Conservation (phyloP, 2,797 vertebrate species). For the Alcedo quadribrachys region DNA sequence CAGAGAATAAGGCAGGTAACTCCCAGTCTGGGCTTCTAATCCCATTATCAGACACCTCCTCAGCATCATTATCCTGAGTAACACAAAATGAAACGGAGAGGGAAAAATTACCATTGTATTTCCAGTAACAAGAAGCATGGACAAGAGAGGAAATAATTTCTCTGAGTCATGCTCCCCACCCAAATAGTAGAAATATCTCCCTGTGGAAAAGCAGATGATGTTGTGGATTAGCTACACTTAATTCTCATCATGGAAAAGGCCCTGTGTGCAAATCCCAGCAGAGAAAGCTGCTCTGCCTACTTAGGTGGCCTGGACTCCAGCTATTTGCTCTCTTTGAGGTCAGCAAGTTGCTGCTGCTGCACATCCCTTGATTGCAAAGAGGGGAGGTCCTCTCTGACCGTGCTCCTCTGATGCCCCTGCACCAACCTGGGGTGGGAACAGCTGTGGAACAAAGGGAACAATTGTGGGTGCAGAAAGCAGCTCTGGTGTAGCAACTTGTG, state of each 20-base stretch:
- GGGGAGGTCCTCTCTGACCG: not conserved
- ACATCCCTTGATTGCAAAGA: not conserved
- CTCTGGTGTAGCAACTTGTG: not conserved
- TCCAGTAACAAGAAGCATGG: conserved; percentile 9
- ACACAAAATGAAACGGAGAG: not conserved
- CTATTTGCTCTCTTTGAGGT: not conserved
- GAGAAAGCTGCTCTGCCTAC: not conserved
- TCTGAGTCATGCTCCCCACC: conserved; percentile 58
- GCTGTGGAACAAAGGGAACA: not conserved
- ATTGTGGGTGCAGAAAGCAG: not conserved
- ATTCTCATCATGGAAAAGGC: not conserved
- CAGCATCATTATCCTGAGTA: conserved; percentile 36
- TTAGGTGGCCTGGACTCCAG: not conserved
- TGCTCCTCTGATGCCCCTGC: fast-evolving
- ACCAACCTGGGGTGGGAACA: not conserved
- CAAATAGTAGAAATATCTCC: not conserved
- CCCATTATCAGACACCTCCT: conserved; percentile 50
- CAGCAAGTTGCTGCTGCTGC: not conserved
- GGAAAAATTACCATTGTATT: not conserved
- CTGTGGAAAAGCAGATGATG: not conserved
- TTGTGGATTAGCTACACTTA: not conserved
- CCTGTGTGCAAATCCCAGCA: not conserved
- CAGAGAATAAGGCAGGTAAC: not conserved
- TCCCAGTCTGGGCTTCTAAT: conserved; percentile 51
- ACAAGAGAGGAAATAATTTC: conserved; percentile 28